Evolutionary conservation across 2,113 vertebrate genomes (phyloP), one percentile per base, ranked within the genome.

Genomic region (Lynx canadensis): DNA sequence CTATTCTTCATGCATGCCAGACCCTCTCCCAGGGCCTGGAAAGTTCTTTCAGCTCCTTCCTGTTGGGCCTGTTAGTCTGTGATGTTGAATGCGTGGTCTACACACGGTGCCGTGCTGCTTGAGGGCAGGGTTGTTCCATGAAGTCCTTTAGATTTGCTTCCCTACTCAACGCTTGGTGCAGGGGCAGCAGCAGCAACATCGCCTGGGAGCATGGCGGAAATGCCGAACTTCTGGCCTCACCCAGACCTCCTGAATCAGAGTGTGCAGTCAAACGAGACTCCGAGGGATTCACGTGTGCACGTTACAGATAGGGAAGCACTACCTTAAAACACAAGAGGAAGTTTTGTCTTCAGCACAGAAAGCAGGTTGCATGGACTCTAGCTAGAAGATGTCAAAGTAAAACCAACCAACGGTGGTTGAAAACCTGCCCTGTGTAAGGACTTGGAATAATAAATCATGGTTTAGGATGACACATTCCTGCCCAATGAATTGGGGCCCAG

Each of bases 381-480:
- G 19, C 29, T 78, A 12, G 60, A 71, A 89, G 36, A 25, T 69
- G 38, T 31, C 71, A 69, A 63, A 80, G 71, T 55, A n/a, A 36
- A 66, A 11, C 10, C 60, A 55, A 41, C 18, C 50, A 13, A n/a
- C 18, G 7, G 38, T 87, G 74, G 27, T 29, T 65, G 76, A 93
- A 55, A 52, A 55, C 6, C 65, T 68, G 14, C 66, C 5, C 0
- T 16, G 18, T 73, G 3, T 71, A 50, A 94, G 19, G 36, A 57
- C 25, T 7, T 36, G 29, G 80, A 11, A 13, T 60, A 5, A 45
- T 52, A 83, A 31, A 15, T 50, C 41, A n/a, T 31, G 33, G 36
- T 50, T 84, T 38, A 88, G 31, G 41, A 60, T 36, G 63, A 55
- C 18, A 55, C 74, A 45, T 86, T 95, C 25, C 87, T 93, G 57